A percentile compares a stretch with the other conserved stretches of the same genome.
Conservation (phyloP, 2,888 invertebrate genomes). For the Criorhina ranunculi region DNA sequence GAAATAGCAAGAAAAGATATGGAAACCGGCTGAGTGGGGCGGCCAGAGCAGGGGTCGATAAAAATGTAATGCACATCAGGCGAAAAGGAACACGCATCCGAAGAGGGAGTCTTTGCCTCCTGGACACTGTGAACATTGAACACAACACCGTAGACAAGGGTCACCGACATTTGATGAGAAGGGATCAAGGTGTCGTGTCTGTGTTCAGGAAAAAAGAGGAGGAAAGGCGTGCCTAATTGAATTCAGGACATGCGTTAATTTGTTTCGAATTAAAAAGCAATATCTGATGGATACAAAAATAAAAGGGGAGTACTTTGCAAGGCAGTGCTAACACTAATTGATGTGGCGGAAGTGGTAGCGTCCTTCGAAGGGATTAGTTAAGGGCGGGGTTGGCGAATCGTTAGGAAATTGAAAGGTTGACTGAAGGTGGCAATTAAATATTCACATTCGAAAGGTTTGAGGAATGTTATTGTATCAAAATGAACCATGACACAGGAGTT, state of each 20-base stretch:
- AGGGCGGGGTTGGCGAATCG: no score
- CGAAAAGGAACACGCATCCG: slow-evolving; percentile 5
- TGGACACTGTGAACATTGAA: slow-evolving; percentile 4
- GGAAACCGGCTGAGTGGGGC: not conserved
- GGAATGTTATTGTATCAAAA: no score
- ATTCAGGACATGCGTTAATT: slow-evolving; percentile 53
- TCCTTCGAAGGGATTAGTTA: not conserved
- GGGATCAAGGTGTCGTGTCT: slow-evolving; percentile 25
- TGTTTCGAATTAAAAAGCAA: slow-evolving; percentile 53
- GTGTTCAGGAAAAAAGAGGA: not conserved
- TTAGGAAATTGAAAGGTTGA: no score
- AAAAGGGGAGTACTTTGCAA: slow-evolving; percentile 16
- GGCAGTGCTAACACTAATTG: slow-evolving; percentile 28
- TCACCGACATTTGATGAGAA: slow-evolving; percentile 7
- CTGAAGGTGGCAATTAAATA: no score
- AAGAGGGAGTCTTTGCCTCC: not conserved
- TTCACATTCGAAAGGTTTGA: no score
- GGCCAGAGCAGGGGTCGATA: slow-evolving; percentile 7
- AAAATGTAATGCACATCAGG: slow-evolving; percentile 25
- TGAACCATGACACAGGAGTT: no score
- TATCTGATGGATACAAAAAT: slow-evolving; percentile 17
- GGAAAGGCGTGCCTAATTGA: slow-evolving; percentile 40
- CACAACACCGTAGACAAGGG: slow-evolving; percentile 6
- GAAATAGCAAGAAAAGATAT: slow-evolving; percentile 33
- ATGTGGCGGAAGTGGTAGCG: slow-evolving; percentile 14